Base-by-base conservation (phyloP, 92 coral and sea anemone genomes). In the Siderastrea siderea region DNA sequence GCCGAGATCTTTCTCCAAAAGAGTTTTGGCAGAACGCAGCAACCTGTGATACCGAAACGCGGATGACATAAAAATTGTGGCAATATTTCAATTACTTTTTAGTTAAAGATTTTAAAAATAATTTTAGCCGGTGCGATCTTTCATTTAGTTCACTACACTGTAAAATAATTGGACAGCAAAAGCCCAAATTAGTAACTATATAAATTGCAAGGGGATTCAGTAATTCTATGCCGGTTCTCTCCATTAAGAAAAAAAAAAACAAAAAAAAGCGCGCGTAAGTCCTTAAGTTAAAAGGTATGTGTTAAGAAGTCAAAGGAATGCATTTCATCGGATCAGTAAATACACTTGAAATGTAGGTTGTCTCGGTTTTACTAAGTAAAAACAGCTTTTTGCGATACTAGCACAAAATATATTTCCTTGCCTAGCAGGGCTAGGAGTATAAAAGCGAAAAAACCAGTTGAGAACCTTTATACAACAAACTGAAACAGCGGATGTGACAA, bases 21-120 rank as follows among this genome's bases (percentile, higher is more conserved):
- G 95, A 17, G 96, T 96, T 75, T 96, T 96, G n/a, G 96, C 96
- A 77, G 91, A 93, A 45, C 99, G 95, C 75, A 96, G 84, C 71
- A 95, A 90, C 98, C 99, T 96, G 87, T 58, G 61, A 75, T 68
- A 71, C 7, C 38, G 17, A 47, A 78, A 45, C 69, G 43, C 59
- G 6, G 9, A 73, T n/a, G 19, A 15, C 6, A 44, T 61, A 44
- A 68, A 68, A 44, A 26, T 26, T 61, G 19, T 61, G 19, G 4
- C 66, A 13, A 16, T 26, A 13, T 61, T 61, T 61, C 16, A 17
- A 15, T 3, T 26, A 16, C 44, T 7, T 63, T 19, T 14, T 3
- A 7, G 13, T 57, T 7, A 13, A 7, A 13, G 13, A 57, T 7
- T 7, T 7, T 1, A 57, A 57, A 13, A 13, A 57, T 57, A 7